Base-by-base conservation (phyloP, 2,113 vertebrate genomes). In the Phycodurus eques region DNA sequence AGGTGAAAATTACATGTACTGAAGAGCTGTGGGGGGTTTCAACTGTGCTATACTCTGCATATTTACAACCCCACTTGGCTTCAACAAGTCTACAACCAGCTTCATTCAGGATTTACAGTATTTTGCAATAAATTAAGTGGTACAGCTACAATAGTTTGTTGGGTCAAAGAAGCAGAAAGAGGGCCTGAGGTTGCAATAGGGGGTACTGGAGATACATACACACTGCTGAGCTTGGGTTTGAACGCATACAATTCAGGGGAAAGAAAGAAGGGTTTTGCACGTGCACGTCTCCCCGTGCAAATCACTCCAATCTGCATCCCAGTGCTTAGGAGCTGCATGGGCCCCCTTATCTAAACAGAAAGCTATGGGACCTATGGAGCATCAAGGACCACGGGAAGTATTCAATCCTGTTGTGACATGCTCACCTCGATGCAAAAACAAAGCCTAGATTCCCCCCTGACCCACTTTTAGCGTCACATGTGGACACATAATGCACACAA, bases 391-490 rank as follows among this genome's bases (percentile, higher is more conserved):
- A 70, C 49, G 8, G 88, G 88, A 91, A 90, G 84, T 81, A 75
- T 89, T 89, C 82, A 88, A 89, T 90, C 85, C 79, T 83, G 80
- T 82, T 80, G 84, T 85, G 85, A 89, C 88, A 88, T 67, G 80
- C 80, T 86, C 79, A 75, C 80, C 83, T 82, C 79, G 0, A 70
- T 20, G 33, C 70, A 56, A 76, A 78, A 88, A 81, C 74, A 87
- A 79, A 81, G 49, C 69, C 51, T 44, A 15, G 2, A 31, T 14
- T 19, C n/a, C 54, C 67, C 54, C 69, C 20, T 72, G 75, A 75
- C 80, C 81, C 31, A 76, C 73, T 79, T 74, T 72, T 11, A 27
- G 67, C 69, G 33, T n/a, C 77, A 77, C 71, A 75, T 62, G 42
- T 47, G 64, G 64, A 9, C 20, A 54, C 20, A 4, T 20, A 54